Evolutionary conservation across 2,888 invertebrate genomes (phyloP), one percentile per base, ranked within the genome.

Genomic region (Psococerastis gibbosa): DNA sequence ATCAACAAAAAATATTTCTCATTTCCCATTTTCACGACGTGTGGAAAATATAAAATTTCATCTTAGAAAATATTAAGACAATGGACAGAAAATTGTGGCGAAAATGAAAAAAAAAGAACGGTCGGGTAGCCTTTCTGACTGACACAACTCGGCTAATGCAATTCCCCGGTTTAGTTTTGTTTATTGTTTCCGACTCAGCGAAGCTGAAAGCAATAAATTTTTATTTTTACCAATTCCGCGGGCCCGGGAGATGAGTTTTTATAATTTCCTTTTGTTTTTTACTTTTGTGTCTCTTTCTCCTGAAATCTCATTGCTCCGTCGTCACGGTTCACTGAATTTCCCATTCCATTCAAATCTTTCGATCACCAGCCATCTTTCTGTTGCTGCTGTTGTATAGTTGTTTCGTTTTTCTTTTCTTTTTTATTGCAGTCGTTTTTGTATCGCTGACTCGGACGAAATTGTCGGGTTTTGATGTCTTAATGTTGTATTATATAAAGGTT

Each of bases 151-250:
- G 18, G 20, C 38, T 38, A 38, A 38, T 38, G 17, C 38, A 38
- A 38, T 38, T 38, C 20, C 38, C 22, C 38, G 17, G 38, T 38
- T 38, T 38, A 38, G 38, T 38, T 38, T 38, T 38, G 38, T 38
- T 38, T 38, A 38, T 38, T 38, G 38, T 22, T 38, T 38, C 38
- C 20, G 20, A 22, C 38, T 20, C 38, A 38, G 18, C 20, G 38
- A 20, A 38, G 38, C 38, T 16, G 22, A 20, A 18, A 18, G 20
- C 20, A 20, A 38, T 38, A 38, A 38, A 38, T 38, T 38, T 38
- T 38, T 38, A 38, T 38, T 38, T 38, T 38, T 22, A 38, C 20
- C 38, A 17, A 38, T 38, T 38, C 22, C 20, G n/a, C 13, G 20
- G 22, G 22, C 15, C 38, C 38, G 22, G n/a, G n/a, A 38, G 38